phyloP scores from a whole-genome alignment of 1,140 invertebrate species.

The Caenorhabditis inopinata region DNA sequence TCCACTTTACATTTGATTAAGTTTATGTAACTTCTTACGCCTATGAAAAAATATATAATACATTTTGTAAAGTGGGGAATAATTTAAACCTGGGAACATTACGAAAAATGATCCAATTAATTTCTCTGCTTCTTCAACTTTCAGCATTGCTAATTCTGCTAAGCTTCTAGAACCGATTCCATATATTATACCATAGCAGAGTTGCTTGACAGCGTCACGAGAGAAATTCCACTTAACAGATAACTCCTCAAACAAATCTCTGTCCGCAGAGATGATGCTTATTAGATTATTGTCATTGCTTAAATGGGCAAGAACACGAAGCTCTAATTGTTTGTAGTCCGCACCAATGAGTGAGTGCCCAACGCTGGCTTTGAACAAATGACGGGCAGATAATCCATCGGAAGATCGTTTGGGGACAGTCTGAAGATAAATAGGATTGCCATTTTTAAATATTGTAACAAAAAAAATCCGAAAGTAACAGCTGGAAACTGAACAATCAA shows the following conservation, averaged over 20 bases:
- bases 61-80: not conserved
- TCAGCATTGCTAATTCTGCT: constrained; percentile 78
- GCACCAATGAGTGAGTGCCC: constrained; percentile 76
- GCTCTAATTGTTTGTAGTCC: constrained; percentile 92
- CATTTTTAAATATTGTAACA: too few relatives aligned
- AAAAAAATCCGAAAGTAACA: too few relatives aligned
- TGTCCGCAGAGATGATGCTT: not conserved
- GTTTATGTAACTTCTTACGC: constrained; percentile 73
- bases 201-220: constrained; percentile 32
- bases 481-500: too few relatives aligned
- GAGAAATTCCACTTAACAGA: constrained; percentile 4
- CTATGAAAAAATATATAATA: constrained; percentile 56
- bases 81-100: constrained; percentile 74
- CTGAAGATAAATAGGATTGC: constrained; percentile 69
- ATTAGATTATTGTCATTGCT: constrained; percentile 73
- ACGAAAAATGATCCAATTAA: constrained; percentile 82
- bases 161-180: constrained; percentile 88
- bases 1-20: constrained; percentile 75
- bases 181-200: constrained; percentile 95
- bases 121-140: constrained; percentile 77
- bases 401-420: constrained; percentile 76
- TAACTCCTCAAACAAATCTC: constrained; percentile 27
- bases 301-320: constrained; percentile 86
- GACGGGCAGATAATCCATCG: constrained; percentile 28
- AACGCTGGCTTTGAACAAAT: constrained; percentile 65